Conservation (phyloP, 2,113 vertebrate genomes). For the Colossoma macropomum region DNA sequence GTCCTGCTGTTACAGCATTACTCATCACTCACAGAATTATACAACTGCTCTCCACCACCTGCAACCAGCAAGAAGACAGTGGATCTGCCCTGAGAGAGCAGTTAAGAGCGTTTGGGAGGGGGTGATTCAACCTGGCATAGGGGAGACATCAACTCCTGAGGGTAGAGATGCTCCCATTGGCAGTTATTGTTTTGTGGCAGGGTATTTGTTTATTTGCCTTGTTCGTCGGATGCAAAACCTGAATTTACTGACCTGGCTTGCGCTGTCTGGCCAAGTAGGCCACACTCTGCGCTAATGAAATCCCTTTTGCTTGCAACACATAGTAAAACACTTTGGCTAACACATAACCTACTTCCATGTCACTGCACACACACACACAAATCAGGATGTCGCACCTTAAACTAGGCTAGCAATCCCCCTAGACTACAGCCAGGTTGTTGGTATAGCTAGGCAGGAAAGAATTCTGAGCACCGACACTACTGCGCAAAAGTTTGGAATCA, state of each 20-base stretch:
- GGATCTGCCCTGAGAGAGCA: conserved; percentile 19
- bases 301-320: conserved; percentile 48
- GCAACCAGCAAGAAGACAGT: background rate
- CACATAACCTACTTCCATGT: conserved; percentile 22
- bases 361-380: conserved; percentile 39
- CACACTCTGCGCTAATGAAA: background rate
- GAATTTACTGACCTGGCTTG: background rate
- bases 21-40: background rate
- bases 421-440: conserved; percentile 21
- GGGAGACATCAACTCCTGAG: conserved; percentile 20
- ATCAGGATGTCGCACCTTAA: conserved; percentile 21
- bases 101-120: conserved; percentile 27
- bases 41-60: conserved; percentile 13
- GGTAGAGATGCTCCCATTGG: conserved; percentile 16
- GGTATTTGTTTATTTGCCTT: background rate
- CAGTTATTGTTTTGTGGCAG: background rate
- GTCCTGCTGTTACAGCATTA: conserved; percentile 7
- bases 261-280: background rate
- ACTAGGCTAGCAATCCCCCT: conserved; percentile 14
- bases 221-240: background rate
- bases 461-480: background rate
- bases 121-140: conserved; percentile 30
- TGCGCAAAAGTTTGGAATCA: background rate
- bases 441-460: background rate
- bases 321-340: background rate